Base-by-base conservation (phyloP, 1,140 invertebrate genomes). In the Meteorus sp. region DNA sequence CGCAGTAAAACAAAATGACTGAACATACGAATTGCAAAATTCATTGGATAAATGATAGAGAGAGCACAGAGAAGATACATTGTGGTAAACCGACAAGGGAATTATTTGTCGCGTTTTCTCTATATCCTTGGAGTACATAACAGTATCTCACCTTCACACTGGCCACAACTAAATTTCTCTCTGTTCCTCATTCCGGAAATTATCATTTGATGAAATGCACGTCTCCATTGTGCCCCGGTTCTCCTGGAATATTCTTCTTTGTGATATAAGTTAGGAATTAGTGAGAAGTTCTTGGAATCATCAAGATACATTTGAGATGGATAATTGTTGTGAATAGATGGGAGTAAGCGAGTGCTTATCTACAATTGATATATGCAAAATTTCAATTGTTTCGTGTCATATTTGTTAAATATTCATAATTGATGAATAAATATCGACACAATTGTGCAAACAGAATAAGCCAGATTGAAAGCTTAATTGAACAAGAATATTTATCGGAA, bases 21-120 rank as follows among this genome's bases (percentile, higher is more conserved):
- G n/a, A 15, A 11, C 17, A 39, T 20, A 23, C 33, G 5, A 6
- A 4, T 25, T 45, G 17, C 19, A 17, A n/a, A 15, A 52, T 19
- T 11, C 17, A 51, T 31, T 35, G 13, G 22, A 23, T 2, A 13
- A 41, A 39, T 48, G 20, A 27, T 31, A 52, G 48, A 39, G 37
- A n/a, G 44, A 54, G 15, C 23, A 19, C 9, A 44, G 37, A 19
- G 29, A 41, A 53, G 43, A 60, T 55, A 47, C 29, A 56, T 48
- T 56, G 39, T 17, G 31, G 56, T 11, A 52, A 37, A n/a, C 31
- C 19, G 22, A 58, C 33, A 41, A 15, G 43, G 25, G 56, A 58
- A 58, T 58, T 58, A 58, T 33, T 41, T 35, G 33, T 57, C n/a
- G 20, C 22, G n/a, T 51, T 58, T 55, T 29, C 53, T 35, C 17